A percentile compares a stretch with the other conserved stretches of the same genome.
phyloP scores from a whole-genome alignment of 2,113 vertebrate species.

The Nesospiza acunhae region DNA sequence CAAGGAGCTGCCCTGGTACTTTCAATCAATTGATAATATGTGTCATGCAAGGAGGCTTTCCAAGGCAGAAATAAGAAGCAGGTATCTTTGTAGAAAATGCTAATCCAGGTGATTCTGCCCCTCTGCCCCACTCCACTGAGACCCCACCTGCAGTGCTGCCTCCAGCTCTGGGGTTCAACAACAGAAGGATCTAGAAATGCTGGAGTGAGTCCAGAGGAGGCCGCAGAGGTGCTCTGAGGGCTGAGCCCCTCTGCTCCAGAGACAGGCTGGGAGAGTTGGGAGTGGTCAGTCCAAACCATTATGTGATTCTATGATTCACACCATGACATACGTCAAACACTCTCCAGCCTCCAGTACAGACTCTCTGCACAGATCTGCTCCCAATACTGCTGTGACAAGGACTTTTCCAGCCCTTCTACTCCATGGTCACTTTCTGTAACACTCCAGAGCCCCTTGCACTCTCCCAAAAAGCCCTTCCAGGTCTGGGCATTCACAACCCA shows the following conservation, averaged over 20 bases:
- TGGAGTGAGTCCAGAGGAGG: neutral
- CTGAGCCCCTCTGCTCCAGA: neutral
- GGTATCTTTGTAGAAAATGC: neutral
- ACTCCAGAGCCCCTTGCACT: neutral
- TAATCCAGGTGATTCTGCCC: neutral
- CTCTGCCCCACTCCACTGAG: neutral
- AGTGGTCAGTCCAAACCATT: neutral
- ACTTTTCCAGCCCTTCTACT: neutral
- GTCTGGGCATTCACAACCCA: neutral
- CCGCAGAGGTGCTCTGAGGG: neutral
- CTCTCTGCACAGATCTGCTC: neutral
- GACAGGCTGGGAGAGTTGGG: neutral
- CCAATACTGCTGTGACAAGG: neutral
- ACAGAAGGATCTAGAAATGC: neutral
- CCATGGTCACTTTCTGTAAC: neutral
- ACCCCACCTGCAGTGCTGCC: neutral
- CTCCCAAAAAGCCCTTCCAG: neutral
- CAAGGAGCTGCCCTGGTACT: neutral
- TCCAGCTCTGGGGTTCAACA: neutral
- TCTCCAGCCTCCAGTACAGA: neutral
- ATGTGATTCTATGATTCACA: neutral
- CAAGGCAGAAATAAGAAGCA: neutral
- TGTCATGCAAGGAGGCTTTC: neutral
- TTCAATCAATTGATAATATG: neutral
- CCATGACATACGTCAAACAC: neutral